Evolutionary conservation across 2,113 vertebrate species (phyloP).

Genomic region (Monarcha castaneiventris): DNA sequence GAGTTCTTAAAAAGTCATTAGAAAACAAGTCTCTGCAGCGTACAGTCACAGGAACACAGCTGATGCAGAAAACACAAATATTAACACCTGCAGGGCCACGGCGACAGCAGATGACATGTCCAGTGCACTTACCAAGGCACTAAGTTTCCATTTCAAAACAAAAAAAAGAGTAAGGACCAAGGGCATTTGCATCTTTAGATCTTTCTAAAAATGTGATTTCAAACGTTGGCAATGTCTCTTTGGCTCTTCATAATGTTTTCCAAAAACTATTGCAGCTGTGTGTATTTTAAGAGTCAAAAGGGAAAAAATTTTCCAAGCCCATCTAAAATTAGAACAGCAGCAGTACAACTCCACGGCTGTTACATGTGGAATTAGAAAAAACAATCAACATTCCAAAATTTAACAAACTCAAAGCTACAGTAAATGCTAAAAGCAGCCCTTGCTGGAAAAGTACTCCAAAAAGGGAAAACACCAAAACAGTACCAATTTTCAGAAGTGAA

Average conservation of each 20-base stretch:
- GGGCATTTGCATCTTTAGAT: neutral
- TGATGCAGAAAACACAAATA: neutral
- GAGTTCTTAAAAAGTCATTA: neutral
- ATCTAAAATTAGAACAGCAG: neutral
- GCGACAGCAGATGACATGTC: neutral
- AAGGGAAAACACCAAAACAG: neutral
- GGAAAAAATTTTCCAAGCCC: neutral
- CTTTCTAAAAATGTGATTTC: neutral
- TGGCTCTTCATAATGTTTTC: neutral
- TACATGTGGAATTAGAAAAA: neutral
- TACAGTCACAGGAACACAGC: neutral
- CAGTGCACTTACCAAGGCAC: constrained; percentile 52
- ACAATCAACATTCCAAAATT: neutral
- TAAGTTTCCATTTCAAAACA: neutral
- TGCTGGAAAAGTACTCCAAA: neutral
- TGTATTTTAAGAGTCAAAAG: neutral
- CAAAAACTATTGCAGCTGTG: neutral
- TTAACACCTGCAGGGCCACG: neutral
- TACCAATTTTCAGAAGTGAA: neutral
- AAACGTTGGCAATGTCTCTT: neutral
- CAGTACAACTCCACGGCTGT: neutral
- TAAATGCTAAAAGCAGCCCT: neutral
- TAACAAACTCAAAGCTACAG: neutral
- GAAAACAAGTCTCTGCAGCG: neutral
- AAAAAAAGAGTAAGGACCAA: neutral